Percentiles rank a stretch among this genome's conserved stretches.
Evolutionary conservation across 1,140 invertebrate genomes (phyloP).

Genomic region (Amyelois transitella): DNA sequence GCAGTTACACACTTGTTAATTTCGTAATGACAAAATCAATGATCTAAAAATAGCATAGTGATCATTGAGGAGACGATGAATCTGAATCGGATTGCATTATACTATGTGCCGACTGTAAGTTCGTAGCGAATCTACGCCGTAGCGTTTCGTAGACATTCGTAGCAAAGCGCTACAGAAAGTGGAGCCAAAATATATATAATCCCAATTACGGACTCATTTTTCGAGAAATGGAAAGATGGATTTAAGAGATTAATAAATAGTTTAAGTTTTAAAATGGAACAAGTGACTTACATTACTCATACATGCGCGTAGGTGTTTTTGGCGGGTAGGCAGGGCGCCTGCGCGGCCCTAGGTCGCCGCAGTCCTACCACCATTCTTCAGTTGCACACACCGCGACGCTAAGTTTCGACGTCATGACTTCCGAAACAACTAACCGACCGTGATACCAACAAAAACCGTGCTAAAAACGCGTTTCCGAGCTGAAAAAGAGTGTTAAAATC

Average conservation of each 20-base stretch:
- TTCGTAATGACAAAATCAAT: neutral
- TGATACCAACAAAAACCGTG: slow-evolving; percentile 47
- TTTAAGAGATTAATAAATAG: neutral
- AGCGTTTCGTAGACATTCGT: slow-evolving; percentile 25
- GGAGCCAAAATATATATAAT: too few species aligned
- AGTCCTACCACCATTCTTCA: slow-evolving; percentile 69
- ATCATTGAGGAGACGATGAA: neutral
- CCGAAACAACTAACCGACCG: slow-evolving; percentile 29
- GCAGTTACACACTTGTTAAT: neutral
- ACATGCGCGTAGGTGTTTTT: slow-evolving; percentile 69
- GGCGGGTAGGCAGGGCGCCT: slow-evolving; percentile 56
- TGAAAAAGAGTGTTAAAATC: slow-evolving; percentile 30
- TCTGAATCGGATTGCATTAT: neutral
- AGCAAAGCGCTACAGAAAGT: slow-evolving; percentile 17
- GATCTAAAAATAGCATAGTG: slow-evolving; percentile 3
- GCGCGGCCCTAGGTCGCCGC: slow-evolving; percentile 50
- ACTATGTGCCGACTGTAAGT: neutral
- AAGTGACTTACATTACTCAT: slow-evolving; percentile 41
- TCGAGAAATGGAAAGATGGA: neutral
- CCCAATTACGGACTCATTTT: neutral
- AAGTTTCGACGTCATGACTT: slow-evolving; percentile 21
- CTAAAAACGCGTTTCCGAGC: slow-evolving; percentile 25
- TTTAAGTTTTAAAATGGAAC: slow-evolving; percentile 46
- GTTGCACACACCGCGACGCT: slow-evolving; percentile 44
- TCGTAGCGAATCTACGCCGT: slow-evolving; percentile 26